phyloP scores from a whole-genome alignment of 1,140 invertebrate species.

The Yoshiicerus persimilis region DNA sequence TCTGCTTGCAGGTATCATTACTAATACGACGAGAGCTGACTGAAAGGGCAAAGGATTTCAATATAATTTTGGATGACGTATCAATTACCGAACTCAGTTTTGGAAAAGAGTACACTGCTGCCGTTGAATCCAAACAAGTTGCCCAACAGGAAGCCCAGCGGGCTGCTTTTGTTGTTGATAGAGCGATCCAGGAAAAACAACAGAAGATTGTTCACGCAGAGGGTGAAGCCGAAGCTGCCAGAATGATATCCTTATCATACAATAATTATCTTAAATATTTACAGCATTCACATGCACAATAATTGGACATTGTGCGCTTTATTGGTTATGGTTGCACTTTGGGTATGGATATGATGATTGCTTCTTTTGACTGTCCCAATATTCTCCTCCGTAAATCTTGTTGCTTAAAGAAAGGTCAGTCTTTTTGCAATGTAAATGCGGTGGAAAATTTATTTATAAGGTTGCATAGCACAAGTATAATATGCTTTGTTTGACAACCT shows the following conservation, averaged over 20 bases:
- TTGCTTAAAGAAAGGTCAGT: conserved; percentile 28
- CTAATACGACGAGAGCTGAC: conserved; percentile 91
- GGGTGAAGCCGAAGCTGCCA: conserved; percentile 98
- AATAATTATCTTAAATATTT: conserved; percentile 17
- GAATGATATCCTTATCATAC: conserved; percentile 81
- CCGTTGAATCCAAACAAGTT: conserved; percentile 98
- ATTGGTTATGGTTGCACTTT: background rate
- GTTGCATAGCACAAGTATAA: background rate
- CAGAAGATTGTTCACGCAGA: conserved; percentile 99
- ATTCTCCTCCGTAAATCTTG: conserved; percentile 48
- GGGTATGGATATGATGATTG: conserved; percentile 38
- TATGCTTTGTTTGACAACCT: background rate
- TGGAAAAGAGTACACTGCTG: conserved; percentile 98
- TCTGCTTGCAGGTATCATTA: conserved; percentile 70
- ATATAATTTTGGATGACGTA: conserved; percentile 99
- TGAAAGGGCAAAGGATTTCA: conserved; percentile 96
- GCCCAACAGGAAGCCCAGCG: conserved; percentile 99
- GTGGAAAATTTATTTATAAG: conserved; percentile 29
- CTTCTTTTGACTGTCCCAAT: conserved; percentile 23
- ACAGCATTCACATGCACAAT: background rate
- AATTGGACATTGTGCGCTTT: background rate
- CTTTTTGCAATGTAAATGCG: conserved; percentile 43
- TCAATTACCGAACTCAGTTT: conserved; percentile 98
- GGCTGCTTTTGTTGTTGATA: conserved; percentile 96
- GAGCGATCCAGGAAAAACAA: conserved; percentile 95